Base-by-base conservation (phyloP, 2,888 invertebrate species). In the Cheilosia vernalis region DNA sequence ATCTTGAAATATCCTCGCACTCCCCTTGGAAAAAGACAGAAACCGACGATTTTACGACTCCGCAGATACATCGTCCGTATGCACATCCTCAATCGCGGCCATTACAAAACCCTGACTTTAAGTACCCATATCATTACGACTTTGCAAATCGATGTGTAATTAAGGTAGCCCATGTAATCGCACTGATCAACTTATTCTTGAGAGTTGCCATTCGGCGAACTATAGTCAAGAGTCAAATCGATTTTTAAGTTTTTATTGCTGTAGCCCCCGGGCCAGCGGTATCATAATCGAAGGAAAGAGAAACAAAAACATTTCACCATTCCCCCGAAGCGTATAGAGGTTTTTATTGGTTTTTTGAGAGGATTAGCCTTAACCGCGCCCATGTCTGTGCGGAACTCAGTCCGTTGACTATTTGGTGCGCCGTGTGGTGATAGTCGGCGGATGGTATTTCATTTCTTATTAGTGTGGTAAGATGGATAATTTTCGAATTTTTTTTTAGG, bases 161-260 rank as follows among this genome's bases (percentile, higher is more conserved):
- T 73, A 73, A 73, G 73, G 63, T 73, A 73, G 63, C 63, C 21
- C 63, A 21, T 53, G 33, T 63, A 55, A 63, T 73, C 44, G 33
- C 21, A 73, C 17, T n/a, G 60, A 13, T 10, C 55, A 24, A 40
- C 19, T 37, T 49, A 17, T 21, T 49, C 37, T 21, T 33, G 55
- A 73, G 17, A 64, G 37, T 55, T 33, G 33, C 21, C 13, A 21
- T 51, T 51, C 13, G 15, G 27, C 27, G 9, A 27, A 30, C 30
- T 30, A 24, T 40, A 42, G 33, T 30, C 19, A 37, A 37, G 19
- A 44, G 21, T 15, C 49, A 64, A 64, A 64, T 64, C 64, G 64
- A 64, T 64, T 64, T 64, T 64, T 64, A 6, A 47, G n/a, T 49
- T 64, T 51, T 64, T 64, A 64, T 37, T 49, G 33, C 49, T 30